Evolutionary conservation across 2,888 invertebrate genomes (phyloP).

Genomic region (Rhaphigaster nebulosa): DNA sequence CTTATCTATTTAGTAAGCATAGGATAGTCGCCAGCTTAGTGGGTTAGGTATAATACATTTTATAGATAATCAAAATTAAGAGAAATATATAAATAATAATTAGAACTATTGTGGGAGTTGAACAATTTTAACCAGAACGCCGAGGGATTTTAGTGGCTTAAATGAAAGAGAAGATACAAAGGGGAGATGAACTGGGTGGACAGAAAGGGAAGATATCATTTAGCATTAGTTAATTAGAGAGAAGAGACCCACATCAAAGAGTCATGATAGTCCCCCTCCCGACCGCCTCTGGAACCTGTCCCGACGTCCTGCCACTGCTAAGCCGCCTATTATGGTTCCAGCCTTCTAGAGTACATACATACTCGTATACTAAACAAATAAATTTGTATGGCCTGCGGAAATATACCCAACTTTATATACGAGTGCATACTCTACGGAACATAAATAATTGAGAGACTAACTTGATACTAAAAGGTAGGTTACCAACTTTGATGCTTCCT

Average conservation of each 20-base stretch:
- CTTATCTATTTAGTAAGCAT: no score
- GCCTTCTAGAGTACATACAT: not conserved
- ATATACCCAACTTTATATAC: no score
- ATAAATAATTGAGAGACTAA: no score
- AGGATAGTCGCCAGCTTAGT: no score
- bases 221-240: slow-evolving; percentile 5
- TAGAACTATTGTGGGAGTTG: not conserved
- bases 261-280: not conserved
- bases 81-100: not conserved
- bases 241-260: not conserved
- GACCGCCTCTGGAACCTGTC: not conserved
- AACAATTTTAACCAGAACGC: not conserved
- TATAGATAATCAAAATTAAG: not conserved
- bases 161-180: not conserved
- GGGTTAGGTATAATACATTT: no score
- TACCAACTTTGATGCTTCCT: no score
- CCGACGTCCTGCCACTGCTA: not conserved
- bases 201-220: not conserved
- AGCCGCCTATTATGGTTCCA: not conserved
- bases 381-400: not conserved
- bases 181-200: not conserved
- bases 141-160: not conserved
- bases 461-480: no score
- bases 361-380: not conserved
- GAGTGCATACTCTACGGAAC: no score